phyloP scores from a whole-genome alignment of 2,797 vertebrate species.

The Anableps anableps region DNA sequence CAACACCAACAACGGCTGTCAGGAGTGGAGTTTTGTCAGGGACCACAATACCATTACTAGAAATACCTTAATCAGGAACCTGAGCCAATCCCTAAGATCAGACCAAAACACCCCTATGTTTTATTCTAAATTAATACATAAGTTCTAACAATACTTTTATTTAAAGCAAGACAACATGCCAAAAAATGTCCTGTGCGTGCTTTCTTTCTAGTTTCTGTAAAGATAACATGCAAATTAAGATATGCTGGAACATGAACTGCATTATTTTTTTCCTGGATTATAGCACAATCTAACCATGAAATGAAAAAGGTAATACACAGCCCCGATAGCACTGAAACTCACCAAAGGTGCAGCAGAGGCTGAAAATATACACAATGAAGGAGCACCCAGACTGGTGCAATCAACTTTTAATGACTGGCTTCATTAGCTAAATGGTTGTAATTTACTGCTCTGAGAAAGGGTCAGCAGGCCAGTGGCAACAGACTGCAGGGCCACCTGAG shows the following conservation, averaged over 20 bases:
- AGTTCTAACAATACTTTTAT: background rate
- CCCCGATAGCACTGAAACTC: background rate
- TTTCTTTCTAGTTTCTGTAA: constrained; percentile 12
- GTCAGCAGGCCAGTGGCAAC: constrained; percentile 73
- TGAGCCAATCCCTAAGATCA: background rate
- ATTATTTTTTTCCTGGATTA: background rate
- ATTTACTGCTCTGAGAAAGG: constrained; percentile 70
- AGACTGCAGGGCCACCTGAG: constrained; percentile 54
- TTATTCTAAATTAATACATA: background rate
- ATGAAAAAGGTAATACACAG: constrained; percentile 10
- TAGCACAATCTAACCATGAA: constrained; percentile 10
- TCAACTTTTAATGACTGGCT: constrained; percentile 71
- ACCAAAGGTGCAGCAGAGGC: constrained; percentile 15
- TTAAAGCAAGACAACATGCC: background rate
- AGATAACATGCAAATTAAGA: constrained; percentile 7
- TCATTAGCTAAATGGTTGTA: constrained; percentile 79
- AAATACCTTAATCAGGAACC: background rate
- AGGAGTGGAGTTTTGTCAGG: background rate
- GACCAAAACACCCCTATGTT: background rate
- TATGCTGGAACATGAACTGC: background rate
- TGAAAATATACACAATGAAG: constrained; percentile 67
- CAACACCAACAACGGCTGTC: background rate
- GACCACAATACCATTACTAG: background rate
- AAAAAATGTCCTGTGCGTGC: background rate
- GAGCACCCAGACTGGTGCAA: constrained; percentile 42